A percentile compares a stretch with the other conserved stretches of the same genome.
phyloP scores from a whole-genome alignment of 1,140 invertebrate species.

The Drosophila sechellia region DNA sequence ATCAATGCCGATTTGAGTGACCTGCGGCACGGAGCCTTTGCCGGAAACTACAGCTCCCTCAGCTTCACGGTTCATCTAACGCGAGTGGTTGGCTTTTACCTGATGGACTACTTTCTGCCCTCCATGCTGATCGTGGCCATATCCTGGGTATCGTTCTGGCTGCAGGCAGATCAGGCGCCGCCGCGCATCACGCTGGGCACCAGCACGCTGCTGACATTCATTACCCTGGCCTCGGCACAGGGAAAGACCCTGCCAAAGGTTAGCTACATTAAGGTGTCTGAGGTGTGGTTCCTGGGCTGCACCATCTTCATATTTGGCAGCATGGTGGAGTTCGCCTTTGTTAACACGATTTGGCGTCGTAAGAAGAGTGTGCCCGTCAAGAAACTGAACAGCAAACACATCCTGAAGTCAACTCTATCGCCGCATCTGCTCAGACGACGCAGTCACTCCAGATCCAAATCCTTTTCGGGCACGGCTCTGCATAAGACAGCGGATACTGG shows the following conservation, averaged over 20 bases:
- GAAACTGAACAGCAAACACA: slow-evolving; percentile 93
- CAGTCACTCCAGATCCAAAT: slow-evolving; percentile 88
- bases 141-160: slow-evolving; percentile 96
- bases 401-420: slow-evolving; percentile 92
- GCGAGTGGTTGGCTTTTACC: slow-evolving; percentile 93
- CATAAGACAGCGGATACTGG: slow-evolving; percentile 83
- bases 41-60: slow-evolving; percentile 92
- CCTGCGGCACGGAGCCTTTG: slow-evolving; percentile 90
- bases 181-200: slow-evolving; percentile 92
- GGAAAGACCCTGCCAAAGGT: slow-evolving; percentile 93
- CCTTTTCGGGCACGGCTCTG: slow-evolving; percentile 89
- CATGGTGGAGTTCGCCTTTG: slow-evolving; percentile 95
- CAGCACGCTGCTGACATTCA: slow-evolving; percentile 94
- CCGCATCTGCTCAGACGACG: slow-evolving; percentile 89
- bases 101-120: slow-evolving; percentile 96
- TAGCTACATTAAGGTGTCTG: slow-evolving; percentile 95
- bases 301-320: slow-evolving; percentile 93
- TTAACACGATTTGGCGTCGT: slow-evolving; percentile 94
- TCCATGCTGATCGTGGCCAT: slow-evolving; percentile 94
- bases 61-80: slow-evolving; percentile 91
- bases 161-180: slow-evolving; percentile 93
- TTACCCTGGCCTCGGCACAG: slow-evolving; percentile 92
- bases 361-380: slow-evolving; percentile 92
- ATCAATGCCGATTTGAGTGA: slow-evolving; percentile 88
- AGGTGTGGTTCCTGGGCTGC: slow-evolving; percentile 95